Percentiles rank a stretch among this genome's conserved stretches.
Evolutionary conservation across 2,113 vertebrate genomes (phyloP).

Genomic region (Strix aluco): DNA sequence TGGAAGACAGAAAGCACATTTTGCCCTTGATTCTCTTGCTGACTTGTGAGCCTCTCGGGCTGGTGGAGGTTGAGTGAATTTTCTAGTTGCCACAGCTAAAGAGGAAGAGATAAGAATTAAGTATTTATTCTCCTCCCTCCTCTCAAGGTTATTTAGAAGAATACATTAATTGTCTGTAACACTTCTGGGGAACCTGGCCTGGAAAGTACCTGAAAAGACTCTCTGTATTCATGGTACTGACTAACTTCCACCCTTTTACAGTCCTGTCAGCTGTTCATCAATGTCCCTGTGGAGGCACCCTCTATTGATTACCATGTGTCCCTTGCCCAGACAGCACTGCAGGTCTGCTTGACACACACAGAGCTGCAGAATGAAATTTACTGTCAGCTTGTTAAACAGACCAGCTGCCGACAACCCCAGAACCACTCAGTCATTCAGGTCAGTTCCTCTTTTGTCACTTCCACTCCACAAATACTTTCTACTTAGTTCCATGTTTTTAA

Average conservation of each 20-base stretch:
- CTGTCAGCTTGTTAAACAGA: conserved; percentile 90
- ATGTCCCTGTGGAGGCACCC: conserved; percentile 86
- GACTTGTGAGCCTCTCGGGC: background rate
- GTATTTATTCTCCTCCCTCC: background rate
- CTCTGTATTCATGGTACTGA: background rate
- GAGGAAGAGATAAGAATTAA: background rate
- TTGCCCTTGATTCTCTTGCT: background rate
- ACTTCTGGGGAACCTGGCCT: background rate
- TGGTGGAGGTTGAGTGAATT: background rate
- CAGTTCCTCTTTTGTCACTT: background rate
- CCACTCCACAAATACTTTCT: background rate
- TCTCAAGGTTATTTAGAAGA: background rate
- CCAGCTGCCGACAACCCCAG: conserved; percentile 78
- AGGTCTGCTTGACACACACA: conserved; percentile 87
- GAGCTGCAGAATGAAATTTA: conserved; percentile 92
- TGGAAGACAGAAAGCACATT: background rate
- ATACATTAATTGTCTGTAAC: background rate
- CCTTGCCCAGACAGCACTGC: conserved; percentile 87
- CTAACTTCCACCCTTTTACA: conserved; percentile 42
- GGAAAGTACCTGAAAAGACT: background rate
- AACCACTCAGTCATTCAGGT: conserved; percentile 89
- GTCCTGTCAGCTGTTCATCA: conserved; percentile 93
- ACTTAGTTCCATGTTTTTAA: background rate
- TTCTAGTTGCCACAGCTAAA: background rate
- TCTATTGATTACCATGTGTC: conserved; percentile 90